phyloP scores from a whole-genome alignment of 2,888 invertebrate species.

The Eudemis profundana region DNA sequence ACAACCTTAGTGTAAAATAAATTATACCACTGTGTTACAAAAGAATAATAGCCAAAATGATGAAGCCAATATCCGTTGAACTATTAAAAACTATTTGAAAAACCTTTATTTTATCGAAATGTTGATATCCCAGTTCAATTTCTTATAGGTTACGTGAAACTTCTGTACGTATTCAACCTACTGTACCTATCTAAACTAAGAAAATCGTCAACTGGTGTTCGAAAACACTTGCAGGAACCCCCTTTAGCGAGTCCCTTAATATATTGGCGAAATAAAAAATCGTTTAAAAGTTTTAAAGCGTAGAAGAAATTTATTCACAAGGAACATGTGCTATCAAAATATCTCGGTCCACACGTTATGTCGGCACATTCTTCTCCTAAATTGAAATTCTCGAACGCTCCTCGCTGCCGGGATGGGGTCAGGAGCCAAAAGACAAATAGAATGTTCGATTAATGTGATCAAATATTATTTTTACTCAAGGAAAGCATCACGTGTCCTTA shows the following conservation, averaged over 20 bases:
- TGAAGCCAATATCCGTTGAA: no score
- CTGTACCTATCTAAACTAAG: background rate
- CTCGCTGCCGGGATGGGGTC: constrained; percentile 76
- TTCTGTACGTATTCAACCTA: background rate
- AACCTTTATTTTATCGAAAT: no score
- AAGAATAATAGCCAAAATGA: no score
- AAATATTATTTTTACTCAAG: constrained; percentile 70
- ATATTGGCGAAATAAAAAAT: constrained; percentile 72
- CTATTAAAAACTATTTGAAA: no score
- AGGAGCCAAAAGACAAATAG: constrained; percentile 83
- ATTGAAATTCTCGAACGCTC: constrained; percentile 85
- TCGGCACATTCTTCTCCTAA: constrained; percentile 86
- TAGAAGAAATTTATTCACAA: constrained; percentile 84
- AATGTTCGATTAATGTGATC: constrained; percentile 82
- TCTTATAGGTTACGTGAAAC: no score
- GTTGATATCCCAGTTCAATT: no score
- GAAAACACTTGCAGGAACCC: background rate
- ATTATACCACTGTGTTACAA: no score
- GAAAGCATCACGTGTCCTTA: constrained; percentile 40
- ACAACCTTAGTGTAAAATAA: no score
- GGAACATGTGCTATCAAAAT: constrained; percentile 85
- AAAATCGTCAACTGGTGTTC: background rate
- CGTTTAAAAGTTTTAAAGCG: constrained; percentile 82
- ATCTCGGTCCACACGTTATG: constrained; percentile 85
- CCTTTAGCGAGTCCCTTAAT: constrained; percentile 22